Evolutionary conservation across 2,797 vertebrate species (phyloP), one percentile per base, ranked within the genome.

Genomic region (Erpetoichthys calabaricus): DNA sequence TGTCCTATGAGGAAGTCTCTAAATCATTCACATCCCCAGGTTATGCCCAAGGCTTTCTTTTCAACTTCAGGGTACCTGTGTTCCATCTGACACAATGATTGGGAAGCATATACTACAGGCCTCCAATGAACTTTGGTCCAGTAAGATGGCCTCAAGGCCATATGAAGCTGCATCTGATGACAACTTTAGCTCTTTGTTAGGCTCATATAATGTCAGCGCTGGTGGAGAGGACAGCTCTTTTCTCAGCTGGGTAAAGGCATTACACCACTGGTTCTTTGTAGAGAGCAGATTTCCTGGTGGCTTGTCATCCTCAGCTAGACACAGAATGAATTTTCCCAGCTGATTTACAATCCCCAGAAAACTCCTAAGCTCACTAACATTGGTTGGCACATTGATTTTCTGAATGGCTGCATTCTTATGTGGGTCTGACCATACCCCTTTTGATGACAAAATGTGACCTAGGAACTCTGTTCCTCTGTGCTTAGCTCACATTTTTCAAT

Each of bases 401-500:
- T n/a, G 10, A 7, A 60, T 8, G 4, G 50, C 58, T 10, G 42
- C 3, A 25, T 25, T 25, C 25, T 25, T 25, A 25, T 25, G 25
- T 25, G 25, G 25, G 25, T 25, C 25, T 45, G 60, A 56, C 2
- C 47, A 59, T 6, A 62, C 56, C 4, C 47, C 42, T 4, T 5
- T 47, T 1, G 5, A 9, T 4, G 49, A 46, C 10, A 64, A 43
- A 25, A 63, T 10, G 25, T 59, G 57, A 44, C 51, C 57, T 8
- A 68, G 47, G 7, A 66, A 64, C 5, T 3, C 57, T n/a, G 55
- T 6, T 59, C 53, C 2, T 3, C 3, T 47, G 56, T 56, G 8
- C 7, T 58, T 6, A 51, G 46, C 6, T 53, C 43, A 6, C 65
- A 69, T 7, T 69, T 68, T 1, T 63, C 46, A 8, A 43, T 10